Conservation (phyloP, 2,888 invertebrate genomes). For the Troilus luridus region DNA sequence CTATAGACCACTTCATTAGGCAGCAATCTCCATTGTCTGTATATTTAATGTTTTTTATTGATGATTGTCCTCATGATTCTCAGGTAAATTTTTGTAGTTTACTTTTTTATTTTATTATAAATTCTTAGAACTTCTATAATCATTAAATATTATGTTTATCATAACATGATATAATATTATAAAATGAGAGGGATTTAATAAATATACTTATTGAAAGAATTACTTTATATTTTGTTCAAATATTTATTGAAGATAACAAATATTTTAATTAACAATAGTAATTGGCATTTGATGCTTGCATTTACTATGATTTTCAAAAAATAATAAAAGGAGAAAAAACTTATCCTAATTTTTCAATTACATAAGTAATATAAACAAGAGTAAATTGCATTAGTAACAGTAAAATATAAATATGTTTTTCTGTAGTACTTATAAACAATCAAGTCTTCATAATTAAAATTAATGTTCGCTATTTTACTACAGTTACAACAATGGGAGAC, state of each 20-base stretch:
- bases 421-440: background rate
- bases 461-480: conserved; percentile 23
- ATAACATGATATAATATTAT: too few species aligned
- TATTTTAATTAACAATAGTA: conserved; percentile 40
- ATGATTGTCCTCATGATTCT: too few species aligned
- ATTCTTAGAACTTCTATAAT: too few species aligned
- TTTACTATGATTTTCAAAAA: conserved; percentile 25
- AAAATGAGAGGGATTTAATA: background rate
- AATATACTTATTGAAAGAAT: background rate
- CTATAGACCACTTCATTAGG: too few species aligned
- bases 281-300: background rate
- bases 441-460: conserved; percentile 47
- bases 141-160: too few species aligned
- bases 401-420: conserved; percentile 32
- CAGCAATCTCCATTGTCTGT: too few species aligned
- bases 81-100: too few species aligned
- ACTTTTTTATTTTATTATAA: too few species aligned
- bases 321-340: conserved; percentile 8
- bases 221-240: background rate
- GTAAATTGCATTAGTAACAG: background rate
- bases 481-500: background rate
- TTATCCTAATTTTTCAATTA: background rate
- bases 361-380: background rate
- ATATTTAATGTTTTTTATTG: too few species aligned
- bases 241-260: conserved; percentile 26